phyloP scores from a whole-genome alignment of 37 sponge, comb jelly and placozoan genomes.

The Spongilla lacustris region DNA sequence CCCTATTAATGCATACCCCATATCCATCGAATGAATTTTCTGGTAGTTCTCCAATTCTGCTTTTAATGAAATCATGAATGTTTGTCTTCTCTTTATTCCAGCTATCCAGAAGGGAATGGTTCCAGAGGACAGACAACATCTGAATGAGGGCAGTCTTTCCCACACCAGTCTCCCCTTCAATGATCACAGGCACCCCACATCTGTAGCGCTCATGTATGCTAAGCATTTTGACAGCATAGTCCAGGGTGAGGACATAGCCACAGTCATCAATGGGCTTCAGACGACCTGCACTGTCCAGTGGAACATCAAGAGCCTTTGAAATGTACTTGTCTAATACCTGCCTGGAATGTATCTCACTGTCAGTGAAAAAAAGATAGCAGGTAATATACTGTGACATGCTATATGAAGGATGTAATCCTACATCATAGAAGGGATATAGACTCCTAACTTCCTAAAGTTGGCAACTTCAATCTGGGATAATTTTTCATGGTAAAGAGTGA shows the following conservation, averaged over 20 bases:
- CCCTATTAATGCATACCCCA: too few relatives aligned
- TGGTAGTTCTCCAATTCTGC: too few relatives aligned
- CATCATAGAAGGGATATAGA: constrained; percentile 16
- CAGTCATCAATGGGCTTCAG: constrained; percentile 11
- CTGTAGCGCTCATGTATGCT: constrained; percentile 51
- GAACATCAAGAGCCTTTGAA: constrained; percentile 64
- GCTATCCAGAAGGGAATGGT: constrained; percentile 18
- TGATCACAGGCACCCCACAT: constrained; percentile 68
- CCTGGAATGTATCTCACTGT: constrained; percentile 59
- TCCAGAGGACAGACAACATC: constrained; percentile 67
- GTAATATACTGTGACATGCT: too few relatives aligned
- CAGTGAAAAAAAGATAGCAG: too few relatives aligned
- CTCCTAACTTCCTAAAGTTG: constrained; percentile 3
- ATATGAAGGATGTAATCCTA: not conserved
- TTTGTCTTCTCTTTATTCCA: too few relatives aligned
- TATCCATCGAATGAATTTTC: too few relatives aligned
- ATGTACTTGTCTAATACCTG: constrained; percentile 66
- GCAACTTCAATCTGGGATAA: not conserved
- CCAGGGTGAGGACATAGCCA: constrained; percentile 52
- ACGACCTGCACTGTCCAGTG: constrained; percentile 39
- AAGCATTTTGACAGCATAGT: constrained; percentile 61
- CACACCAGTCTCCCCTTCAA: constrained; percentile 75
- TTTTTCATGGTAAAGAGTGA: constrained; percentile 54
- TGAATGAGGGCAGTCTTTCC: constrained; percentile 62
- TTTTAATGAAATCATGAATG: too few relatives aligned